Conservation (phyloP, 2,113 vertebrate species). For the Dicrurus megarhynchus region DNA sequence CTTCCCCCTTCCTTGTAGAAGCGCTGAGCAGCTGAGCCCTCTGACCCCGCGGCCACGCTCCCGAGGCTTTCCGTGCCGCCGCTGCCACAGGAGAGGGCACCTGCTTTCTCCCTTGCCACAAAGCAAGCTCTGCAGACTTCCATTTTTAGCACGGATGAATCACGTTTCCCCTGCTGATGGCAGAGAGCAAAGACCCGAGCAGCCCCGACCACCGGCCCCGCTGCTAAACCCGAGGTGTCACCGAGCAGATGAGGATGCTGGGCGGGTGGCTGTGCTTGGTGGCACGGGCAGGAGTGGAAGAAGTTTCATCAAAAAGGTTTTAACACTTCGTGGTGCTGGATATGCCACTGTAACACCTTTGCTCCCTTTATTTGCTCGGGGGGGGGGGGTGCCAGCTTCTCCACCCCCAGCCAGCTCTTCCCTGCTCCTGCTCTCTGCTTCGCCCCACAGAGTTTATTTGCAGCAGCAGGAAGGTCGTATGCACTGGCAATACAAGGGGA, state of each 20-base stretch:
- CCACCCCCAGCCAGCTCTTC: not conserved
- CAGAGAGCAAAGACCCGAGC: not conserved
- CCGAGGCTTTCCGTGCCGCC: accelerated
- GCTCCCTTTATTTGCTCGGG: not conserved
- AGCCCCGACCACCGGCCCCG: accelerated
- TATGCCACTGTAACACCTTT: not conserved
- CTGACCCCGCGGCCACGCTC: accelerated
- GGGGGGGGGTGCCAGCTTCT: not conserved
- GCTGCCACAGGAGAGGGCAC: not conserved
- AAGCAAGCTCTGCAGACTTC: not conserved
- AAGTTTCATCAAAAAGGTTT: not conserved
- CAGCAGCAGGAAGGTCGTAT: not conserved
- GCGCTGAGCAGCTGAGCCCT: not conserved
- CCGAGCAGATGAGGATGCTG: not conserved
- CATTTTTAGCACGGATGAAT: not conserved
- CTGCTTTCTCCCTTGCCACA: not conserved
- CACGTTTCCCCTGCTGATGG: not conserved
- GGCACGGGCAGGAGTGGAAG: not conserved
- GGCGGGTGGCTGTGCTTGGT: not conserved
- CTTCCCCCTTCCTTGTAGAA: not conserved
- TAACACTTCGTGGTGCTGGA: not conserved
- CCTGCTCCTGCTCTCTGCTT: not conserved
- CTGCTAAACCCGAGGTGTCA: not conserved
- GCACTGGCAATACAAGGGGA: not conserved
- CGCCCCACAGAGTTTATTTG: accelerated